Evolutionary conservation across 1,140 invertebrate genomes (phyloP).

Genomic region (Galleria mellonella): DNA sequence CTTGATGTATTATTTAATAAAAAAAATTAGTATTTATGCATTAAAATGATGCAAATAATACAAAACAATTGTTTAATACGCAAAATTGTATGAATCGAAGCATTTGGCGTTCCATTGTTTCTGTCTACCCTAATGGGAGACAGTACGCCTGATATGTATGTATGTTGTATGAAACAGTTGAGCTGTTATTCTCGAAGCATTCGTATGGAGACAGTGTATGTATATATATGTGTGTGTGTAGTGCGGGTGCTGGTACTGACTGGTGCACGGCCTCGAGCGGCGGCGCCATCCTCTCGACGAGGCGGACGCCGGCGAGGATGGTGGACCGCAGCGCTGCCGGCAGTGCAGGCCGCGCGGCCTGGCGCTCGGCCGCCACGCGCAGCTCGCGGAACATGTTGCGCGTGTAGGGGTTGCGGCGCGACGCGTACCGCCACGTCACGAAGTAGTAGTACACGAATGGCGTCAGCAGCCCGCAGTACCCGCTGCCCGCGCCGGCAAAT

Average conservation of each 20-base stretch:
- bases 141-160: too few species aligned
- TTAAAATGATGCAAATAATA: too few species aligned
- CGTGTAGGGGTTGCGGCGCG: constrained; percentile 95
- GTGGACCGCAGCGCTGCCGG: constrained; percentile 76
- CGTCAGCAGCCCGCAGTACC: constrained; percentile 87
- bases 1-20: too few species aligned
- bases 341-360: constrained; percentile 76
- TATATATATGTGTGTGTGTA: too few species aligned
- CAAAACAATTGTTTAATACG: too few species aligned
- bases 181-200: too few species aligned
- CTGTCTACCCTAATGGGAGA: too few species aligned
- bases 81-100: too few species aligned
- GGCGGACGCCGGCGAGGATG: constrained; percentile 71
- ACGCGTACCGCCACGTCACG: constrained; percentile 88
- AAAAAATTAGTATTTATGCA: too few species aligned
- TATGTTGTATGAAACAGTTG: too few species aligned
- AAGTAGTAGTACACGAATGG: constrained; percentile 98
- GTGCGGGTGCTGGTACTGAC: constrained; percentile 12
- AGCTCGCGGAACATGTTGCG: constrained; percentile 91
- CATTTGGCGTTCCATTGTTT: too few species aligned
- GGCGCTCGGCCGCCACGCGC: constrained; percentile 76
- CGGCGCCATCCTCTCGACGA: constrained; percentile 81
- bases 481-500: constrained; percentile 74
- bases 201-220: too few species aligned
- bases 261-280: constrained; percentile 44